Conservation (phyloP, 2,113 vertebrate species). For the Cettia cetti region DNA sequence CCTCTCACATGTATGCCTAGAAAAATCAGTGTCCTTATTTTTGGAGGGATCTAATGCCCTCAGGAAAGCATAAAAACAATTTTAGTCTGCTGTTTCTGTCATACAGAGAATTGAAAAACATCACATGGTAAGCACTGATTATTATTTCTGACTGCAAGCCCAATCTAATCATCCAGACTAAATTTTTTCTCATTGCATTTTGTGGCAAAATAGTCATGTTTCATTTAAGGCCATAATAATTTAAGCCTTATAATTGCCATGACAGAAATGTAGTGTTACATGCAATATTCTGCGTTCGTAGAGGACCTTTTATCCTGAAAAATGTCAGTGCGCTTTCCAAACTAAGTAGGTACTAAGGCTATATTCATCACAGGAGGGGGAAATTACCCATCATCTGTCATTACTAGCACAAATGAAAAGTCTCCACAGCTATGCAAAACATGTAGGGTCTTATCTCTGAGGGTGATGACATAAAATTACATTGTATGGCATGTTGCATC, state of each 20-base stretch:
- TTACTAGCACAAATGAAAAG: neutral
- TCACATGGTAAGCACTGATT: neutral
- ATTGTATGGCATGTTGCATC: neutral
- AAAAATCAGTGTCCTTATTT: neutral
- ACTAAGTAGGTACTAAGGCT: neutral
- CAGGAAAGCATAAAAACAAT: neutral
- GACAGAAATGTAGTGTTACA: neutral
- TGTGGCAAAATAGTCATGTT: neutral
- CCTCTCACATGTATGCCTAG: neutral
- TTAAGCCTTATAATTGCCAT: neutral
- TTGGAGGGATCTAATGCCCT: neutral
- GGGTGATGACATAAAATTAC: neutral
- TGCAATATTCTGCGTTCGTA: neutral
- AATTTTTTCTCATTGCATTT: neutral
- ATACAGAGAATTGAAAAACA: neutral
- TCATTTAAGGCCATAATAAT: neutral
- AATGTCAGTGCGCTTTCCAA: neutral
- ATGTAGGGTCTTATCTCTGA: rapidly evolving
- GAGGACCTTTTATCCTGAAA: neutral
- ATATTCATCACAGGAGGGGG: neutral
- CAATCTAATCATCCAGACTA: neutral
- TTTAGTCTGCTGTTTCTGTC: neutral
- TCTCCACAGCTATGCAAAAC: neutral
- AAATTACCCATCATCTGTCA: neutral
- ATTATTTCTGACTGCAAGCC: neutral